A percentile compares a stretch with the other conserved stretches of the same genome.
These are phyloP conservation scores for Tinea trinotella DNA, from an alignment of 2,888 invertebrate species.

Conservation along the genomic window DNA sequence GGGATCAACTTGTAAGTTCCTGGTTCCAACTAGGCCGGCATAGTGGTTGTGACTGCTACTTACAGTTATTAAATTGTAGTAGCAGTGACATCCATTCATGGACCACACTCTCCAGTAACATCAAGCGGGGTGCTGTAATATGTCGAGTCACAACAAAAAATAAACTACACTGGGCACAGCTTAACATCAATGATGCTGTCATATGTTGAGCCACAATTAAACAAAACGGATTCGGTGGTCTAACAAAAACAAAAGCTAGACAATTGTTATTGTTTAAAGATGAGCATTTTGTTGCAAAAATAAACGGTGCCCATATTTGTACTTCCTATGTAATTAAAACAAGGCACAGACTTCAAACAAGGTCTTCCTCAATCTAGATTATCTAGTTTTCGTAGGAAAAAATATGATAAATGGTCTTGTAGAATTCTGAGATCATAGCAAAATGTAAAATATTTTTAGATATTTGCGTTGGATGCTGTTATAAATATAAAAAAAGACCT, in stretches of 20 bases:
- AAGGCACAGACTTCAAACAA: neutral
- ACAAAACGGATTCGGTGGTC: neutral
- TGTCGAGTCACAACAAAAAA: too few relatives aligned
- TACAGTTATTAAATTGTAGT: too few relatives aligned
- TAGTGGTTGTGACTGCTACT: too few relatives aligned
- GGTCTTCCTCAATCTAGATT: neutral
- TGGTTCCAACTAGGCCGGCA: too few relatives aligned
- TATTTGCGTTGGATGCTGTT: too few relatives aligned
- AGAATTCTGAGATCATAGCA: neutral
- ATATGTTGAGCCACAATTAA: neutral
- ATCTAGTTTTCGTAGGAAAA: neutral
- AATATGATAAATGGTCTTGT: neutral
- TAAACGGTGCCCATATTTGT: conserved; percentile 1
- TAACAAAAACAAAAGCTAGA: neutral
- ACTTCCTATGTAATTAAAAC: neutral
- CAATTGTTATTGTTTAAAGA: neutral
- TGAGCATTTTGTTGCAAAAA: neutral
- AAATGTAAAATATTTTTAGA: neutral
- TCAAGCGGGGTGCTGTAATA: too few relatives aligned
- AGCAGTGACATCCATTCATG: too few relatives aligned
- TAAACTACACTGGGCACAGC: neutral
- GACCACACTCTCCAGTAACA: too few relatives aligned
- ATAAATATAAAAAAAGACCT: too few relatives aligned
- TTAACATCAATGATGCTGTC: neutral
- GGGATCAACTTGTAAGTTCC: too few relatives aligned